Percentiles rank a stretch among this genome's conserved stretches.
These are phyloP conservation scores for Acomys russatus DNA, from an alignment of 2,797 vertebrate genomes.

Conservation along the genomic window DNA sequence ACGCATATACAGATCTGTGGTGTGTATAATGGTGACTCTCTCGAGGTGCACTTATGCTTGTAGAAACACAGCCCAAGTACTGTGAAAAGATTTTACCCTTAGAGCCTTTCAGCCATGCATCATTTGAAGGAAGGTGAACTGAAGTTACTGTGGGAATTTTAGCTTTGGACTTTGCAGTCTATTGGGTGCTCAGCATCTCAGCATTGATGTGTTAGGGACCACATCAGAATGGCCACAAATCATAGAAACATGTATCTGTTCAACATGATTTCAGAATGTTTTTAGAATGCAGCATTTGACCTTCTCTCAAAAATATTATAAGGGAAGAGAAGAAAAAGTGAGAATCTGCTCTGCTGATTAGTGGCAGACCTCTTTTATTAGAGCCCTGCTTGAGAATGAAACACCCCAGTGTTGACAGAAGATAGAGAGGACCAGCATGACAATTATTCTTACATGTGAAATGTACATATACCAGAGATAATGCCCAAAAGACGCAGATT, in stretches of 20 bases:
- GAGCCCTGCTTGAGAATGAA: background rate
- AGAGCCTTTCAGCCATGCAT: background rate
- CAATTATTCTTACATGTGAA: background rate
- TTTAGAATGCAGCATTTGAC: slow-evolving; percentile 28
- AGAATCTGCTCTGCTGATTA: slow-evolving; percentile 4
- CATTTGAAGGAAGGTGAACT: background rate
- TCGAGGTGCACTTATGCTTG: background rate
- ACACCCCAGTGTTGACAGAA: background rate
- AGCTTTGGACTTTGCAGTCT: background rate
- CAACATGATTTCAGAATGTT: background rate
- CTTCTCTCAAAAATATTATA: background rate
- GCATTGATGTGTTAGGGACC: background rate
- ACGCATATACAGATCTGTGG: background rate
- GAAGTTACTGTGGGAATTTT: background rate
- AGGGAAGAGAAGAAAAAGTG: background rate
- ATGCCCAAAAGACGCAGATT: background rate
- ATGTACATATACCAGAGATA: background rate
- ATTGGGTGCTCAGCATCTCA: slow-evolving; percentile 30
- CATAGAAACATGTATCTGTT: background rate
- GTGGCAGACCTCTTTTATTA: background rate
- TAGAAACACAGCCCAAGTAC: background rate
- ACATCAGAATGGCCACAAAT: slow-evolving; percentile 7
- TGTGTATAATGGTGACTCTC: background rate
- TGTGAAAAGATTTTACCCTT: background rate
- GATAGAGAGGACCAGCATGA: background rate